Evolutionary conservation across 2,888 invertebrate species (phyloP).

Genomic region (Rotaria socialis): DNA sequence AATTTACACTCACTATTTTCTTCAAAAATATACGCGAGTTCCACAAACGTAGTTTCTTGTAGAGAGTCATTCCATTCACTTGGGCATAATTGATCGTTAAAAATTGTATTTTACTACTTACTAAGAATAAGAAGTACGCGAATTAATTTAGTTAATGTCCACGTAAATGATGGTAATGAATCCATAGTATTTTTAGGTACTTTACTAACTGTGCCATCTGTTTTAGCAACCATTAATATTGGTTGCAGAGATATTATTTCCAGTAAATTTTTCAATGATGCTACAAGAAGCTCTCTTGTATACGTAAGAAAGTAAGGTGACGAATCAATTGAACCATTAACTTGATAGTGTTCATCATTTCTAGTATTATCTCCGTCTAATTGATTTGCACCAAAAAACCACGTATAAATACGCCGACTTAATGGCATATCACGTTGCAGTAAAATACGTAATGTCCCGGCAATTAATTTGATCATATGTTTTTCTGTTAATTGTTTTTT

Average conservation of each 20-base stretch:
- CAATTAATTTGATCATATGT: constrained; percentile 71
- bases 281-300: background rate
- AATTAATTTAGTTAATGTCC: constrained; percentile 16
- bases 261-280: background rate
- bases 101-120: background rate
- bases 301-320: background rate
- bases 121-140: constrained; percentile 9
- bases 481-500: constrained; percentile 67
- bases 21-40: too few relatives aligned
- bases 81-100: too few relatives aligned
- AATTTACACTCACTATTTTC: too few relatives aligned
- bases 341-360: background rate
- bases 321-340: background rate
- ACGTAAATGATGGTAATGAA: background rate
- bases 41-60: too few relatives aligned
- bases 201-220: background rate
- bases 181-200: background rate
- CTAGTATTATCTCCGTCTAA: background rate
- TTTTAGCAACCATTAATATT: too few relatives aligned
- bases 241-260: background rate
- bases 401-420: constrained; percentile 76
- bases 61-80: too few relatives aligned
- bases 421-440: constrained; percentile 81
- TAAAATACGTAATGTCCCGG: constrained; percentile 70
- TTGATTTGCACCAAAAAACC: constrained; percentile 69